phyloP scores from a whole-genome alignment of 2,797 vertebrate genomes.

The Tokudaia tokunoshimensis region DNA sequence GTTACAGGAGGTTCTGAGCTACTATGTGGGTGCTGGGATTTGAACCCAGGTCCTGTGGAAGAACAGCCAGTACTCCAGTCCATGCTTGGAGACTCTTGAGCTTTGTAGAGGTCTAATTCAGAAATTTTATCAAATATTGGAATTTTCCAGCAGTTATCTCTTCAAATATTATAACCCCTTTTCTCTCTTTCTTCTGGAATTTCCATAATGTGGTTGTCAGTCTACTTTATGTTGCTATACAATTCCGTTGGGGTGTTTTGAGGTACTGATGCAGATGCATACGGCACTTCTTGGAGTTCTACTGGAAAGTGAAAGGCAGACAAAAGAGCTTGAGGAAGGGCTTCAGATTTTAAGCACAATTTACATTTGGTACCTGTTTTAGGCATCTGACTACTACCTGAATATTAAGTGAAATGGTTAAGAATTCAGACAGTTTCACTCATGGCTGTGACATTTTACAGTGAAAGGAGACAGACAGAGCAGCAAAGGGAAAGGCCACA shows the following conservation, averaged over 20 bases:
- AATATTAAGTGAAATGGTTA: neutral
- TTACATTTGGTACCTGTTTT: conserved; percentile 56
- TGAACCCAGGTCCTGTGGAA: neutral
- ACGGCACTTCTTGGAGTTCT: neutral
- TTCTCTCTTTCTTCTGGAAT: neutral
- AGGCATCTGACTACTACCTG: neutral
- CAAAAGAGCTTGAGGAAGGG: conserved; percentile 40
- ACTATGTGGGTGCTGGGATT: neutral
- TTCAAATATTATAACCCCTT: neutral
- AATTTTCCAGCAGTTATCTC: neutral
- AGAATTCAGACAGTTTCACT: neutral
- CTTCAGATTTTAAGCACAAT: conserved; percentile 20
- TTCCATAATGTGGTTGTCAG: neutral
- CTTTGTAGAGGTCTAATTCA: neutral
- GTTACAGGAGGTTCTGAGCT: neutral
- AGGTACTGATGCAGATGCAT: neutral
- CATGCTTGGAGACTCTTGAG: neutral
- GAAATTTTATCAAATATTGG: neutral
- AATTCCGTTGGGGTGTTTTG: neutral
- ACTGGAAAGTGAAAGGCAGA: neutral
- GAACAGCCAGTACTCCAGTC: neutral
- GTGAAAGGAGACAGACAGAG: neutral
- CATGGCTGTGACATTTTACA: conserved; percentile 29
- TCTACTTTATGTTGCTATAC: neutral
- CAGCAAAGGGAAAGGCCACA: conserved; percentile 30